Conservation (phyloP, 2,888 invertebrate genomes). For the Temnothorax unifasciatus region DNA sequence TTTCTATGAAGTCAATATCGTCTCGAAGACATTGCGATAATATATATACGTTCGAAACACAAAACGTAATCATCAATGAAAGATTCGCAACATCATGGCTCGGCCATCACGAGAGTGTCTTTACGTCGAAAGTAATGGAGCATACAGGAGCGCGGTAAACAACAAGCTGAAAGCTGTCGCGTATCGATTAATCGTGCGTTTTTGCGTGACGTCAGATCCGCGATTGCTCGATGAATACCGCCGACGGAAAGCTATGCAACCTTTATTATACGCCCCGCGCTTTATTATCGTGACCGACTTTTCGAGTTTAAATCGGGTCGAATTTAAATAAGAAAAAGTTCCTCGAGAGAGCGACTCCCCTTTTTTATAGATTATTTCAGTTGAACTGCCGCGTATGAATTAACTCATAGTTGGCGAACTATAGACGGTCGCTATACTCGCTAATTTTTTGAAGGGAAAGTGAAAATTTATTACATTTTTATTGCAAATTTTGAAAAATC, state of each 20-base stretch:
- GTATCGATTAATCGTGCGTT: conserved; percentile 49
- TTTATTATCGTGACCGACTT: conserved; percentile 39
- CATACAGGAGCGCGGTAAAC: not conserved
- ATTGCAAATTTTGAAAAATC: not conserved
- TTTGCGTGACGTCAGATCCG: conserved; percentile 54
- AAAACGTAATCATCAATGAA: not conserved
- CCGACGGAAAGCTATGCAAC: conserved; percentile 70
- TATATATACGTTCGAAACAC: not conserved
- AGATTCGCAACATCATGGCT: not conserved
- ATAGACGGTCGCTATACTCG: too few relatives aligned
- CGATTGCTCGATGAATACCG: conserved; percentile 62
- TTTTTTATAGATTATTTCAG: not conserved
- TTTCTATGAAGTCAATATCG: not conserved
- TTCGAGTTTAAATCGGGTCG: conserved; percentile 24
- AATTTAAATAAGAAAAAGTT: conserved; percentile 31
- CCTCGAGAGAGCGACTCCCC: too few relatives aligned
- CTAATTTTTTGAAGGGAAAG: not conserved
- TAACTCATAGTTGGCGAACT: not conserved
- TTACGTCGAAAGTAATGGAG: not conserved
- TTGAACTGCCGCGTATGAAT: not conserved
- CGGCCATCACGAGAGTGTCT: not conserved
- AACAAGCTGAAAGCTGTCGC: too few relatives aligned
- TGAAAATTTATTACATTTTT: not conserved
- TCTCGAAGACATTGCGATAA: not conserved
- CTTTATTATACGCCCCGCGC: conserved; percentile 57